Evolutionary conservation across 2,888 invertebrate species (phyloP).

Genomic region (Euzophera pinguis): DNA sequence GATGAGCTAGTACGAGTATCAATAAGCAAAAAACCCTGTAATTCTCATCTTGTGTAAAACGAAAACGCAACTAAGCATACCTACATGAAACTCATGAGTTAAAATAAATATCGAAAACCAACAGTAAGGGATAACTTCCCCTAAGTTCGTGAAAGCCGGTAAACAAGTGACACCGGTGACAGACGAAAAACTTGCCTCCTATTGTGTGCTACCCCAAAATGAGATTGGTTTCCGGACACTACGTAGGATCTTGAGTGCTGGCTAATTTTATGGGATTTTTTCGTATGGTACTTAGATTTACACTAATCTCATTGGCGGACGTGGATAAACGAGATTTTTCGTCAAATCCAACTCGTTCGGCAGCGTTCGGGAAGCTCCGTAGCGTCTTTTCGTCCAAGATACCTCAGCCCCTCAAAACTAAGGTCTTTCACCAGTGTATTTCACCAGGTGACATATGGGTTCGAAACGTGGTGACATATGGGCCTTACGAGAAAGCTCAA

Average conservation of each 20-base stretch:
- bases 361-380: too few species aligned
- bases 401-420: too few species aligned
- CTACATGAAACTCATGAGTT: background rate
- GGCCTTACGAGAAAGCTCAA: too few species aligned
- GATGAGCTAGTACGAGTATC: too few species aligned
- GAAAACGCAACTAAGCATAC: background rate
- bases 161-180: conserved; percentile 38
- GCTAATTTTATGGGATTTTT: conserved; percentile 16
- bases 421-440: too few species aligned
- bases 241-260: conserved; percentile 10
- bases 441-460: too few species aligned
- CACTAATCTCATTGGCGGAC: background rate
- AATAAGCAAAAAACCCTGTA: too few species aligned
- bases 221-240: conserved; percentile 35
- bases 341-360: too few species aligned
- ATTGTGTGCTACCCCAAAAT: conserved; percentile 34
- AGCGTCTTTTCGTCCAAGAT: too few species aligned
- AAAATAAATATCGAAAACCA: conserved; percentile 23
- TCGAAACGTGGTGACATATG: too few species aligned
- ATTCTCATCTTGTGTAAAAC: too few species aligned
- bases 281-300: background rate
- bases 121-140: conserved; percentile 31
- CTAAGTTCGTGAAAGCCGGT: conserved; percentile 38
- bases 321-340: too few species aligned
- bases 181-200: conserved; percentile 44